Conservation (phyloP, 2,113 vertebrate genomes). For the Notothenia coriiceps region DNA sequence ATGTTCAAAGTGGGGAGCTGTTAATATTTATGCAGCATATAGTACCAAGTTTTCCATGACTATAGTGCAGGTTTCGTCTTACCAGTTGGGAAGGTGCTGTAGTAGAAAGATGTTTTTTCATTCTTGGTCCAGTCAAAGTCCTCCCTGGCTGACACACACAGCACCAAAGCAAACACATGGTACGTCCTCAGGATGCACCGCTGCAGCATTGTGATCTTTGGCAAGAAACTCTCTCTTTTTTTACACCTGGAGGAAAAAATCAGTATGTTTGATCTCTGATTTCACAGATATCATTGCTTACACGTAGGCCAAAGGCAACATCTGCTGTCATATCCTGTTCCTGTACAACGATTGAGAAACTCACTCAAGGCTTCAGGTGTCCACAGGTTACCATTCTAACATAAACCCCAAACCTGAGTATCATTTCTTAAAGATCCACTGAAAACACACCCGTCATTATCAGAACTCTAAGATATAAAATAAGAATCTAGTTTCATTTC, state of each 20-base stretch:
- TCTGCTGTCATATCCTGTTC: too few species aligned
- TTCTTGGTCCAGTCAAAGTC: slow-evolving; percentile 87
- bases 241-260: slow-evolving; percentile 52
- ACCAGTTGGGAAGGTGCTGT: slow-evolving; percentile 91
- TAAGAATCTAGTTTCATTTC: slow-evolving; percentile 62
- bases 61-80: slow-evolving; percentile 20
- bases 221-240: slow-evolving; percentile 33
- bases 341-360: slow-evolving; percentile 9
- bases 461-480: slow-evolving; percentile 13
- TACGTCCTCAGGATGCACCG: slow-evolving; percentile 45
- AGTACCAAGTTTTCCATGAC: too few species aligned
- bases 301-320: background rate
- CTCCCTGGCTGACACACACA: slow-evolving; percentile 62
- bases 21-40: too few species aligned
- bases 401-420: slow-evolving; percentile 29
- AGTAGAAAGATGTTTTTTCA: slow-evolving; percentile 88
- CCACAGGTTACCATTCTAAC: slow-evolving; percentile 44
- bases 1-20: too few species aligned
- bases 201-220: slow-evolving; percentile 59
- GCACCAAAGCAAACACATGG: slow-evolving; percentile 70
- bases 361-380: slow-evolving; percentile 50
- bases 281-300: background rate
- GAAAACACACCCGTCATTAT: background rate
- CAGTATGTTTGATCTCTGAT: background rate
- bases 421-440: slow-evolving; percentile 7